Base-by-base conservation (phyloP, 2,797 vertebrate genomes). In the Sebastiscus tertius region DNA sequence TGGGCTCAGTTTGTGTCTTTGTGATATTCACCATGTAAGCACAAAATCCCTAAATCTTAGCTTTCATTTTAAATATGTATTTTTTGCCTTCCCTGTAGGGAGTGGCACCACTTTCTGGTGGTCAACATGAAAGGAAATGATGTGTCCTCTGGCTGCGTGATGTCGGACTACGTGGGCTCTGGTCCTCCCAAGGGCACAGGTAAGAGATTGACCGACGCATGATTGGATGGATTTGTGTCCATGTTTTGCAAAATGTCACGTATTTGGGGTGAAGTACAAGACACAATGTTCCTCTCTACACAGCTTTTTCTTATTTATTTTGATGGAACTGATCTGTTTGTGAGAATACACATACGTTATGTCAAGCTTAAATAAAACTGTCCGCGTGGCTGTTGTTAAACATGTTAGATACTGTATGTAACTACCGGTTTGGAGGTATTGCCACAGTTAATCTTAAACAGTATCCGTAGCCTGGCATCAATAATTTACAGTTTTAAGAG, bases 51-150 rank as follows among this genome's bases (percentile, higher is more conserved):
- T 46, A 20, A 33, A 13, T 55, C 42, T 73, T 31, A 42, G 39
- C 12, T 11, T n/a, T 60, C 10, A n/a, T 58, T 26, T 0, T 61
- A 7, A 27, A 18, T 42, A 26, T 46, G 10, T 42, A 14, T 8
- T 29, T 22, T 67, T 13, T 54, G 1, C 22, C 55, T 75, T 49
- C 22, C 20, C 11, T n/a, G 11, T 39, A 99, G 99, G 88, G 99
- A 99, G 75, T 99, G 99, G 98, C 98, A 99, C 80, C 99, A 99
- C 86, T 99, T 98, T 70, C 89, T 99, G 87, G 96, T 99, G 84
- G 96, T 97, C 89, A 99, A 99, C 94, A 97, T 99, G 97, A 99
- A 97, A 64, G 98, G 98, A 20, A 98, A 96, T 0, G 91, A 99
- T 0, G 90, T 99, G 56, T 89, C 93, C 60, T 97, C 96, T 0